phyloP scores from a whole-genome alignment of 2,888 invertebrate species.

The Scrobipalpa costella region DNA sequence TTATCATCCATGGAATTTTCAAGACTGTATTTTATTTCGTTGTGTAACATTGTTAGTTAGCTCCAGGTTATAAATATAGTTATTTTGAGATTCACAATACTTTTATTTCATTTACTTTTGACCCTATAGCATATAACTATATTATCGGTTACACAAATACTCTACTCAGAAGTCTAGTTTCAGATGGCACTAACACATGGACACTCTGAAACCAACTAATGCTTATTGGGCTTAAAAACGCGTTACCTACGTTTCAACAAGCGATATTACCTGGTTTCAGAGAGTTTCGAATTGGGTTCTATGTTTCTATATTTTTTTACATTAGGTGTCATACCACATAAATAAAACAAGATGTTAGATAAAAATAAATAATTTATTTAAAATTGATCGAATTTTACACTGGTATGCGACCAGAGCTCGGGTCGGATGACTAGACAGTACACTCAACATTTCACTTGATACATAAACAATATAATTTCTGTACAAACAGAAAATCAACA shows the following conservation, averaged over 20 bases:
- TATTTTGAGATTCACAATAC: conserved; percentile 66
- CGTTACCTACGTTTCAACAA: too few relatives aligned
- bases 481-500: conserved; percentile 78
- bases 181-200: too few relatives aligned
- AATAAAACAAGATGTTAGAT: conserved; percentile 61
- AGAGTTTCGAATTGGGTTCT: too few relatives aligned
- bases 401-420: conserved; percentile 72
- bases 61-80: conserved; percentile 78
- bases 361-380: conserved; percentile 79
- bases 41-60: conserved; percentile 76
- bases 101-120: conserved; percentile 39
- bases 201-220: too few relatives aligned
- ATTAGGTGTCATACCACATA: conserved; percentile 8
- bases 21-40: conserved; percentile 80
- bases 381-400: conserved; percentile 68
- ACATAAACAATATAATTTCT: conserved; percentile 73
- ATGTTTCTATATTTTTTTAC: not conserved
- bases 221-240: too few relatives aligned
- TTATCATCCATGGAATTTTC: conserved; percentile 78
- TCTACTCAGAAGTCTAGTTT: too few relatives aligned
- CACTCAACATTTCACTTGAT: conserved; percentile 77
- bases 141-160: too few relatives aligned
- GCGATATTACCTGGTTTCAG: too few relatives aligned
- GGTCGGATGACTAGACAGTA: conserved; percentile 79
- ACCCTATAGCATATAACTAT: conserved; percentile 17